A percentile compares a stretch with the other conserved stretches of the same genome.
These are phyloP conservation scores for Xestobium rufovillosum DNA, from an alignment of 2,888 invertebrate genomes.

Conservation along the genomic window DNA sequence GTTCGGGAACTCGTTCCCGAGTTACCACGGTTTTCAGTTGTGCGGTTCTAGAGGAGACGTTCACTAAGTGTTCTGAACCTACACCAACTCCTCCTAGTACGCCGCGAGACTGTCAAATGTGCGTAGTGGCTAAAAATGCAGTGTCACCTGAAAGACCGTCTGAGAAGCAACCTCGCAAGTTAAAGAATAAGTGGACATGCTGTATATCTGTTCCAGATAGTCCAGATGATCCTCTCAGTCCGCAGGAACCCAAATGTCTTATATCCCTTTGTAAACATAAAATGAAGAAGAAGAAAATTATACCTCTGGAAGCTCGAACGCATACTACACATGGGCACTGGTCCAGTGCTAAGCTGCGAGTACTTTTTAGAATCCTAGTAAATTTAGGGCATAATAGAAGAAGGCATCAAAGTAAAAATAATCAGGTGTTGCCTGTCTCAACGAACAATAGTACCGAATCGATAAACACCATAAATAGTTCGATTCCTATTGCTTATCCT, in stretches of 20 bases:
- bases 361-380: conserved; percentile 40
- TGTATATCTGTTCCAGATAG: conserved; percentile 53
- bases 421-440: conserved; percentile 40
- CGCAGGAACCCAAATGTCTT: conserved; percentile 39
- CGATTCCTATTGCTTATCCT: conserved; percentile 48
- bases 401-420: conserved; percentile 32
- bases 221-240: conserved; percentile 50
- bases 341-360: conserved; percentile 42
- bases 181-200: conserved; percentile 52
- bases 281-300: conserved; percentile 28
- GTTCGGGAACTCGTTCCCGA: conserved; percentile 20
- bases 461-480: conserved; percentile 50
- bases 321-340: conserved; percentile 38
- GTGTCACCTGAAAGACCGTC: conserved; percentile 31
- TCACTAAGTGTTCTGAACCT: conserved; percentile 39
- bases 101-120: conserved; percentile 39
- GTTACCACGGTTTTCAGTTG: conserved; percentile 42
- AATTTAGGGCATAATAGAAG: conserved; percentile 32
- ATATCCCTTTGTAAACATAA: conserved; percentile 39
- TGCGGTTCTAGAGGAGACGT: conserved; percentile 47
- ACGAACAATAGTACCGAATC: conserved; percentile 41
- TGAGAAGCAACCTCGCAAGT: conserved; percentile 29
- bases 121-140: conserved; percentile 31
- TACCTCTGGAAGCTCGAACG: conserved; percentile 31
- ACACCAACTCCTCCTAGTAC: conserved; percentile 44